Conservation (phyloP, 1,140 invertebrate genomes). For the Lasaia peninsularis region DNA sequence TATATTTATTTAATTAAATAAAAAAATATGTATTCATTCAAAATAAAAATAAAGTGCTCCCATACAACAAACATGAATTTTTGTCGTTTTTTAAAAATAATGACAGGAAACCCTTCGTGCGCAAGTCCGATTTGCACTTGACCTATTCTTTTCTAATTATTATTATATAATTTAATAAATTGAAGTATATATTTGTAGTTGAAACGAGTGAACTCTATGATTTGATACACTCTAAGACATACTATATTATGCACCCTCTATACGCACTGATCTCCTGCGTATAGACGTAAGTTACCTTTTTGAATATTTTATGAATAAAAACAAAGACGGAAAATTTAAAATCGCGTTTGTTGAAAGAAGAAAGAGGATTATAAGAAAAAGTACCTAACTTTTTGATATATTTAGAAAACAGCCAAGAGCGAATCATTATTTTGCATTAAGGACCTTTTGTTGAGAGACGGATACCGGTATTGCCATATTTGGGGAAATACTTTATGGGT, state of each 20-base stretch:
- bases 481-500: too few relatives aligned
- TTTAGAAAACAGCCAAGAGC: neutral
- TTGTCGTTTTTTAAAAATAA: too few relatives aligned
- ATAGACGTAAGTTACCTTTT: slow-evolving; percentile 8
- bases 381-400: neutral
- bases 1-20: too few relatives aligned
- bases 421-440: neutral
- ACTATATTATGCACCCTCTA: slow-evolving; percentile 8
- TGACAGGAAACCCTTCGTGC: too few relatives aligned
- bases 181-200: too few relatives aligned
- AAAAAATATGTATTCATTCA: too few relatives aligned
- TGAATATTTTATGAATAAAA: slow-evolving; percentile 4
- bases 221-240: neutral
- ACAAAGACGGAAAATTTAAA: neutral
- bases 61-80: too few relatives aligned
- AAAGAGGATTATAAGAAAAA: neutral
- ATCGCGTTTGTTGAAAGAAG: neutral
- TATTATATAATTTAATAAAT: too few relatives aligned
- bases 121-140: too few relatives aligned
- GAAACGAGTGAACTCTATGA: neutral
- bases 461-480: too few relatives aligned
- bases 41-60: too few relatives aligned
- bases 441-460: neutral
- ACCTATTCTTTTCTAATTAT: too few relatives aligned
- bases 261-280: neutral